Conservation (phyloP, 2,888 invertebrate genomes). For the Limenitis camilla region DNA sequence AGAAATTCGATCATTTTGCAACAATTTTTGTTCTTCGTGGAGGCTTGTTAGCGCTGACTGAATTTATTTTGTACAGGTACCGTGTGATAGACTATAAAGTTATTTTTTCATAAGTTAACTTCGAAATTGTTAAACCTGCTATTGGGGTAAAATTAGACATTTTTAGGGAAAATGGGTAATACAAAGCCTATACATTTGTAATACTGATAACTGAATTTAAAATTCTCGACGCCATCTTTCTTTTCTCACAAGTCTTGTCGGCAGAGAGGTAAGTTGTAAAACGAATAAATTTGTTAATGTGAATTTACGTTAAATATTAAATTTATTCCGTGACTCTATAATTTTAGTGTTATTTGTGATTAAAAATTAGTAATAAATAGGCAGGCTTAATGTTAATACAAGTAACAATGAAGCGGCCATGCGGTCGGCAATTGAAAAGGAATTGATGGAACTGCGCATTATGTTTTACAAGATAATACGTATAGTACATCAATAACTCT, state of each 20-base stretch:
- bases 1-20: too few relatives aligned
- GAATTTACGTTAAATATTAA: neutral
- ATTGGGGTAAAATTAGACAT: too few relatives aligned
- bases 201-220: conserved; percentile 7
- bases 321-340: neutral
- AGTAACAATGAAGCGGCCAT: conserved; percentile 45
- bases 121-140: too few relatives aligned
- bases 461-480: conserved; percentile 46
- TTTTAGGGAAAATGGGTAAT: too few relatives aligned
- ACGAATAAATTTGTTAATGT: conserved; percentile 27
- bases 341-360: neutral
- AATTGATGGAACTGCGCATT: conserved; percentile 64
- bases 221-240: conserved; percentile 61
- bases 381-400: conserved; percentile 24
- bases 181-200: too few relatives aligned
- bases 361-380: neutral
- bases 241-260: conserved; percentile 61
- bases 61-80: too few relatives aligned
- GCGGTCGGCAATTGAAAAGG: conserved; percentile 53
- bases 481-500: conserved; percentile 19
- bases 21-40: too few relatives aligned
- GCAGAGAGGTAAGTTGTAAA: conserved; percentile 59
- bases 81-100: too few relatives aligned
- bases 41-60: too few relatives aligned
- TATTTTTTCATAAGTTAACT: too few relatives aligned